These are phyloP conservation scores for Drosophila ironensis DNA, from an alignment of 1,140 invertebrate genomes.

Conservation along the genomic window DNA sequence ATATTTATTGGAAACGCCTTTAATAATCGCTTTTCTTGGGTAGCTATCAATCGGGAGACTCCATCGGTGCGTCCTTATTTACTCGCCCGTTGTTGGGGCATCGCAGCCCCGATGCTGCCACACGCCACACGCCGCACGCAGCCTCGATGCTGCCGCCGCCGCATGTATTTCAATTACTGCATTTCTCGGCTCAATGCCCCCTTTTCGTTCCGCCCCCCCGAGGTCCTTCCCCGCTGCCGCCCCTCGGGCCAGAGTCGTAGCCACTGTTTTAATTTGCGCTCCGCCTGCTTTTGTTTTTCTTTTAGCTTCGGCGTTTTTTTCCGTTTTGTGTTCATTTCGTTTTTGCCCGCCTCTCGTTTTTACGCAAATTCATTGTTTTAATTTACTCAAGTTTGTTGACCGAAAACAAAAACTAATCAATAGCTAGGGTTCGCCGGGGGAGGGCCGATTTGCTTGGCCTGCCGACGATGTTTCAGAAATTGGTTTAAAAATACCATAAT, in stretches of 20 bases:
- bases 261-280: conserved; percentile 69
- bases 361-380: conserved; percentile 80
- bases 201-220: not conserved
- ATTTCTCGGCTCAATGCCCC: conserved; percentile 54
- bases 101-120: conserved; percentile 5
- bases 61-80: no score
- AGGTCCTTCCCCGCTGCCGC: not conserved
- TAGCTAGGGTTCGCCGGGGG: conserved; percentile 15
- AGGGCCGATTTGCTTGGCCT: not conserved
- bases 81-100: conserved; percentile 15
- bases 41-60: no score
- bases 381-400: conserved; percentile 79
- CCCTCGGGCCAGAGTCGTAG: not conserved
- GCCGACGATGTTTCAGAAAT: no score
- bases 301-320: conserved; percentile 23
- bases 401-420: conserved; percentile 80
- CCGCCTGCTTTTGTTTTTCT: conserved; percentile 45
- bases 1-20: not conserved
- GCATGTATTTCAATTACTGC: conserved; percentile 80
- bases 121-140: conserved; percentile 35
- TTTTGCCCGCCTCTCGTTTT: conserved; percentile 50
- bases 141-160: conserved; percentile 36
- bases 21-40: not conserved
- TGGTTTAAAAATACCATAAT: no score
- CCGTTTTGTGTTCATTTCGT: conserved; percentile 12